Base-by-base conservation (phyloP, 2,888 invertebrate species). In the Athripsodes cinereus region DNA sequence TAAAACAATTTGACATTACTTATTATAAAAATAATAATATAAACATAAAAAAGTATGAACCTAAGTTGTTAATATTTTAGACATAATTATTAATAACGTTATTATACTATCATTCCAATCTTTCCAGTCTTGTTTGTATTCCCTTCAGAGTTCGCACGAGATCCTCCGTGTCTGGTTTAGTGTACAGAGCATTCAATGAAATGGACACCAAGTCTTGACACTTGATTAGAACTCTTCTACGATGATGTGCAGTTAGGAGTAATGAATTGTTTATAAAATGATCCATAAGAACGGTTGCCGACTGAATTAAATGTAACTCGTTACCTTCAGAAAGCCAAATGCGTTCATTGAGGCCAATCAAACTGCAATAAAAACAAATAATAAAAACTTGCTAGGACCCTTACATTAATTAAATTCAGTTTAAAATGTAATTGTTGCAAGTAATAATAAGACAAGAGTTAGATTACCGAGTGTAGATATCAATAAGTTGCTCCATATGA, bases 251-350 rank as follows among this genome's bases (percentile, higher is more conserved):
- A 53, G 82, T 75, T 60, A 87, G 82, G 21, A 78, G 72, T 64
- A 81, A 76, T 31, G 86, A 81, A 67, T 81, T 82, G 57, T 82
- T 81, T 52, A 87, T 81, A 66, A 92, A 85, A 50, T 81, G 77
- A 62, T 83, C 82, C 61, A 93, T 83, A 66, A 95, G 76, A 65
- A 83, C 80, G 58, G 86, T 85, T 21, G 90, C 84, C 2, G 87
- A 89, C 70, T 85, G 83, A 64, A 92, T 85, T 64, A 93, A 80
- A 78, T 95, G 93, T 70, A 88, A 86, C 72, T 94, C 92, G 69
- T 90, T 87, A 55, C 91, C 89, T 72, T 88, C 85, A 19, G 86
- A 85, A 59, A 89, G 82, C 94, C 95, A 96, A 66, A 88, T 86
- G 55, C 89, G 85, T 72, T 94, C 92, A 75, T 90, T 88, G 69